These are phyloP conservation scores for Lycopodina hypogea DNA, from an alignment of 37 sponge, comb jelly and placozoan genomes.

Conservation along the genomic window DNA sequence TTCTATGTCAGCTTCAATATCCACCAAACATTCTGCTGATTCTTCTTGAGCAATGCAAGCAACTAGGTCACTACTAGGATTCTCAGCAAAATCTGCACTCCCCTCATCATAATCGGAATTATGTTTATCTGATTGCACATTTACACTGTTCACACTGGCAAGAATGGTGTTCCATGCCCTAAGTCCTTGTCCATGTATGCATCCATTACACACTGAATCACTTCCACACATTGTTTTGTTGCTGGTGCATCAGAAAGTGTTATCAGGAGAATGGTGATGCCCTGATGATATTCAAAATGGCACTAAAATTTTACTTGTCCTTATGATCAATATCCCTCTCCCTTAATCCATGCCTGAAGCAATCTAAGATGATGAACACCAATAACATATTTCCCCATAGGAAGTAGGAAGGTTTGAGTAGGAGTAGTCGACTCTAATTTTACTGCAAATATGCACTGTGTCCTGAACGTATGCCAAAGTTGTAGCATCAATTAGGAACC, in stretches of 20 bases:
- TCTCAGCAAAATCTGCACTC: too few species aligned
- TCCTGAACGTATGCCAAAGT: slow-evolving; percentile 58
- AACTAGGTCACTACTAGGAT: too few species aligned
- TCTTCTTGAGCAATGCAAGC: too few species aligned
- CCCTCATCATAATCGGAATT: too few species aligned
- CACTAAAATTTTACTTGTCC: slow-evolving; percentile 57
- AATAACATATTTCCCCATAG: slow-evolving; percentile 39
- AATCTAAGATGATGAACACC: too few species aligned
- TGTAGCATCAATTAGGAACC: slow-evolving; percentile 14
- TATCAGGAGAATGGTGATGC: background rate
- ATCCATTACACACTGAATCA: slow-evolving; percentile 43
- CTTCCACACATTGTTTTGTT: slow-evolving; percentile 26
- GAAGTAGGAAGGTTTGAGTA: slow-evolving; percentile 40
- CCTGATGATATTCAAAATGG: slow-evolving; percentile 10
- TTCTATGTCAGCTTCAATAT: too few species aligned
- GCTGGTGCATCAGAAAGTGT: slow-evolving; percentile 48
- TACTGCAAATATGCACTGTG: slow-evolving; percentile 44
- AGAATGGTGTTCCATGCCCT: too few species aligned
- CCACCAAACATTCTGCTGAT: too few species aligned
- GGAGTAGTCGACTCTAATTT: slow-evolving; percentile 36
- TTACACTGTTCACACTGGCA: too few species aligned
- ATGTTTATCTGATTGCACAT: too few species aligned
- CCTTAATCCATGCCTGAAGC: slow-evolving; percentile 35
- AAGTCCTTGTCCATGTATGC: slow-evolving; percentile 52
- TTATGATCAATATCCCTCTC: slow-evolving; percentile 35